phyloP scores from a whole-genome alignment of 2,797 vertebrate genomes.

The Pseudochromis fuscus region DNA sequence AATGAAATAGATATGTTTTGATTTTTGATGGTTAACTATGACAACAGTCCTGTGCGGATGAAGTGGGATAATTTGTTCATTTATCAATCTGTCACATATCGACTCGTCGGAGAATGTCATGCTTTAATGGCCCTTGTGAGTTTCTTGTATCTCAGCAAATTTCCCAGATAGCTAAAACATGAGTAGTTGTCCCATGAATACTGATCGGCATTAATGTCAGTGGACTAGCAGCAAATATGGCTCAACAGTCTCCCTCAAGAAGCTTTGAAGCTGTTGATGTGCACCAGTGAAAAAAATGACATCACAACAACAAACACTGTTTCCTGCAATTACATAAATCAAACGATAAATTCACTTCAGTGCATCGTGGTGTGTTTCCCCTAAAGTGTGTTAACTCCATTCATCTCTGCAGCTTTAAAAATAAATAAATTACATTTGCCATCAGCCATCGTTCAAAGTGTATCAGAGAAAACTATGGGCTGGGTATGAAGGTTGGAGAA shows the following conservation, averaged over 20 bases:
- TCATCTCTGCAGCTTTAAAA: no score
- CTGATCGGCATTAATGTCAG: constrained; percentile 60
- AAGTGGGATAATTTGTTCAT: constrained; percentile 79
- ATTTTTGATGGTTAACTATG: constrained; percentile 79
- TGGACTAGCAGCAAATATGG: constrained; percentile 10
- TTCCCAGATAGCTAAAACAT: constrained; percentile 53
- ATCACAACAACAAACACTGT: not conserved
- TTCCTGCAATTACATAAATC: no score
- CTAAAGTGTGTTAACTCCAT: no score
- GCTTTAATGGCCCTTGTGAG: constrained; percentile 63
- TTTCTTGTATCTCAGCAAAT: constrained; percentile 77
- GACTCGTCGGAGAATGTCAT: constrained; percentile 60
- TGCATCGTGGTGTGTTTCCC: no score
- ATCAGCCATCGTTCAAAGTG: no score
- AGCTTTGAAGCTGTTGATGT: not conserved
- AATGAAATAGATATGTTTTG: constrained; percentile 75
- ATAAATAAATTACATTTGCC: no score
- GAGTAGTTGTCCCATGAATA: constrained; percentile 61
- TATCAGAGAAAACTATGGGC: no score
- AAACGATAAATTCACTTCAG: no score
- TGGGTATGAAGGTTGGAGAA: no score
- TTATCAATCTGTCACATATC: constrained; percentile 81
- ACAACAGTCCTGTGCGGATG: constrained; percentile 65
- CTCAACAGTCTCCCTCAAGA: not conserved
- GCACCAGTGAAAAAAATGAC: no score